These are phyloP conservation scores for Coturnix japonica DNA, from an alignment of 2,113 vertebrate genomes.

Conservation along the genomic window DNA sequence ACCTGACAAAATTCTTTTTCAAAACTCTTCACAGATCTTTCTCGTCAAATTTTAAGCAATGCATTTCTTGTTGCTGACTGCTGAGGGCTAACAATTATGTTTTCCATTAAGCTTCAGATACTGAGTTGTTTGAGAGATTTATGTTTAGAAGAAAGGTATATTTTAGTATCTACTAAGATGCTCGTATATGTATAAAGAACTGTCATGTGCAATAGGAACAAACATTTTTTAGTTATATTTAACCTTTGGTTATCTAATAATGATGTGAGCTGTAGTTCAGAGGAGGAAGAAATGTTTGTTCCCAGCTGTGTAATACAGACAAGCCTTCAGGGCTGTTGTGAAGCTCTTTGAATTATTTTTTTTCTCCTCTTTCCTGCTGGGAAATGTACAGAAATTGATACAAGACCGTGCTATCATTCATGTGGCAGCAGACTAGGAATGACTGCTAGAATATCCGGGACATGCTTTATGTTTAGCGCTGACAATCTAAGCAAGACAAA, in stretches of 20 bases:
- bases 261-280: slow-evolving; percentile 42
- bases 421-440: slow-evolving; percentile 62
- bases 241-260: slow-evolving; percentile 57
- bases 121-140: slow-evolving; percentile 51
- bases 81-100: slow-evolving; percentile 23
- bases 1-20: slow-evolving; percentile 73
- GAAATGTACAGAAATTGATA: slow-evolving; percentile 78
- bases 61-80: slow-evolving; percentile 61
- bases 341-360: slow-evolving; percentile 68
- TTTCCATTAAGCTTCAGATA: slow-evolving; percentile 47
- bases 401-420: slow-evolving; percentile 64
- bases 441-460: slow-evolving; percentile 55
- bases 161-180: not conserved
- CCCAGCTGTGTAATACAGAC: slow-evolving; percentile 56
- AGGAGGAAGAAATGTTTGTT: slow-evolving; percentile 56
- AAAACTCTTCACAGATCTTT: slow-evolving; percentile 64
- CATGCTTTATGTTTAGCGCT: slow-evolving; percentile 67
- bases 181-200: not conserved
- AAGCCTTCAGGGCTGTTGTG: slow-evolving; percentile 45
- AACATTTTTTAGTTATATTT: slow-evolving; percentile 49
- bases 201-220: not conserved
- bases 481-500: slow-evolving; percentile 68
- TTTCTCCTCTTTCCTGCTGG: slow-evolving; percentile 68
- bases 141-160: slow-evolving; percentile 55
- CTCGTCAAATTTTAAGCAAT: slow-evolving; percentile 68